A percentile compares a stretch with the other conserved stretches of the same genome.
phyloP scores from a whole-genome alignment of 2,888 invertebrate genomes.

The Helobdella robusta region DNA sequence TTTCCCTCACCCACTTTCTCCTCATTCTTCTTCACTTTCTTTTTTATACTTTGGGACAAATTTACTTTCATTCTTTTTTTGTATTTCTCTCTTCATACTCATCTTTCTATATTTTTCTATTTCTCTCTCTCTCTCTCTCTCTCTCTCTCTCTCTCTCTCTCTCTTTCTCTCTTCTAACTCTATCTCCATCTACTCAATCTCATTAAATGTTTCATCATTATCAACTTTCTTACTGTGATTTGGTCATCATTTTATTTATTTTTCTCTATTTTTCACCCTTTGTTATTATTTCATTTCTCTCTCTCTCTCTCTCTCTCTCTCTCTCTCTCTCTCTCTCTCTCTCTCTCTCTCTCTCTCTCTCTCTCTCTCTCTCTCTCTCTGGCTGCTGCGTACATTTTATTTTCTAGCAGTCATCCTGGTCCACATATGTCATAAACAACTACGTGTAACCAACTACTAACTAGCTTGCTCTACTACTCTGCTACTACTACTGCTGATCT shows the following conservation, averaged over 20 bases:
- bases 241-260: no score
- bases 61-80: constrained; percentile 1
- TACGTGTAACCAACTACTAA: no score
- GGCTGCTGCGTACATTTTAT: no score
- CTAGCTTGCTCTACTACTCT: no score
- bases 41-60: no score
- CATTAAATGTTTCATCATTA: background rate
- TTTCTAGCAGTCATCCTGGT: no score
- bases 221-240: background rate
- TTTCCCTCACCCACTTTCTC: background rate
- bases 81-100: background rate
- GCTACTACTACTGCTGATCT: no score
- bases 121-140: constrained; percentile 3
- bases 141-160: constrained; percentile 4
- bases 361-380: constrained; percentile 4
- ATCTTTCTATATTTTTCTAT: constrained; percentile 3
- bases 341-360: constrained; percentile 4
- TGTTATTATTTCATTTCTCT: background rate
- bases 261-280: no score
- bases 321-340: constrained; percentile 4
- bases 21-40: background rate
- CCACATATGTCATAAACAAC: no score
- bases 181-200: background rate
- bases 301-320: constrained; percentile 1
- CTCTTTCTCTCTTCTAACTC: background rate